Percentiles rank a stretch among this genome's conserved stretches.
Evolutionary conservation across 1,140 invertebrate genomes (phyloP).

Genomic region (Hesperophylax magnus): DNA sequence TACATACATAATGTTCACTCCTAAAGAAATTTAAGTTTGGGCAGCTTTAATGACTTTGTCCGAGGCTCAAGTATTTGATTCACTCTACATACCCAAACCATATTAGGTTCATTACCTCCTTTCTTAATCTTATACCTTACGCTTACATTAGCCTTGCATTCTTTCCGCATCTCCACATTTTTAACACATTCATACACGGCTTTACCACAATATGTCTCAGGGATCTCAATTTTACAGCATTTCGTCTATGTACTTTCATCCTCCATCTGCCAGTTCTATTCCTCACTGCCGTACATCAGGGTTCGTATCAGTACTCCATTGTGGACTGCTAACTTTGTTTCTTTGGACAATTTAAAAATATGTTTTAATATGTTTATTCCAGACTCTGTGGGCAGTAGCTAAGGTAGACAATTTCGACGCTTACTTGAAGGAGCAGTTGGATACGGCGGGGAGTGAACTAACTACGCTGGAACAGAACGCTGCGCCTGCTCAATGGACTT

Average conservation of each 20-base stretch:
- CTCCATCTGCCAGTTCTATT: too few species aligned
- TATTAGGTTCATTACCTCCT: not conserved
- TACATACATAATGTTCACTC: not conserved
- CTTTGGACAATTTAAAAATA: too few species aligned
- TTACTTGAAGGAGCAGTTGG: conserved; percentile 59
- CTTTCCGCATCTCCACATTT: not conserved
- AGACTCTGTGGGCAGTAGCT: conserved; percentile 62
- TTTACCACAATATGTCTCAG: not conserved
- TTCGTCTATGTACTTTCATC: too few species aligned
- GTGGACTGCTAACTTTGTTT: too few species aligned
- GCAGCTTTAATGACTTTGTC: not conserved
- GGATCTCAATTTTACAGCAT: too few species aligned
- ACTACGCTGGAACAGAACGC: conserved; percentile 63
- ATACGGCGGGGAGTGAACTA: conserved; percentile 59
- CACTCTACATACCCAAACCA: not conserved
- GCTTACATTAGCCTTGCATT: too few species aligned
- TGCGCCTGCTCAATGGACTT: conserved; percentile 66
- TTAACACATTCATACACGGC: not conserved
- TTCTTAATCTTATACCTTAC: too few species aligned
- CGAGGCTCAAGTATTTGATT: not conserved
- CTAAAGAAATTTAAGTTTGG: not conserved
- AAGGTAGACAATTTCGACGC: conserved; percentile 61
- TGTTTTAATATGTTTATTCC: conserved; percentile 18
- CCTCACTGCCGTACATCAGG: too few species aligned
- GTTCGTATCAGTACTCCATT: too few species aligned